Percentiles rank a stretch among this genome's conserved stretches.
Conservation (phyloP, 2,888 invertebrate species). For the Drosophila flavopinicola region DNA sequence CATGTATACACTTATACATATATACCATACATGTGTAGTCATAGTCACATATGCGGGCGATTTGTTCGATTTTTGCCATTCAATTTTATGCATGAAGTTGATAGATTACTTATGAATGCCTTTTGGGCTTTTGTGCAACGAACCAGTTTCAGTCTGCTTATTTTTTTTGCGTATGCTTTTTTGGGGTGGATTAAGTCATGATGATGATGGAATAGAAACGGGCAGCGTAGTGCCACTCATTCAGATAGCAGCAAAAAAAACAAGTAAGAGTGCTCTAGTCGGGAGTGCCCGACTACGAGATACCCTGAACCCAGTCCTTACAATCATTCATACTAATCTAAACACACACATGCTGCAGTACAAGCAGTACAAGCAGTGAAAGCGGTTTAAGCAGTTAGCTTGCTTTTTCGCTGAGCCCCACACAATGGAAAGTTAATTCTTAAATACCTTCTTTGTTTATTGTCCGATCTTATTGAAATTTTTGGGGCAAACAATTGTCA, state of each 20-base stretch:
- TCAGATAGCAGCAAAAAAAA: background rate
- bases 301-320: no score
- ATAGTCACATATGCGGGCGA: conserved; percentile 68
- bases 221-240: conserved; percentile 5
- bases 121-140: conserved; percentile 44
- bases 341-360: no score
- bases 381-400: no score
- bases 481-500: no score
- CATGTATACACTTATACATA: background rate
- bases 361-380: no score
- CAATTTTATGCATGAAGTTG: conserved; percentile 73
- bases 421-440: no score
- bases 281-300: no score
- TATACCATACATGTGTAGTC: conserved; percentile 12
- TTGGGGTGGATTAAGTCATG: conserved; percentile 34
- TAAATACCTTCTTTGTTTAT: no score
- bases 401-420: no score
- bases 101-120: conserved; percentile 72
- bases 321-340: no score
- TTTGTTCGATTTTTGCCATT: conserved; percentile 68
- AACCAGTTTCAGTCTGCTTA: conserved; percentile 28
- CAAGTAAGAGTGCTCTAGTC: no score
- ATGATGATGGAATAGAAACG: conserved; percentile 18
- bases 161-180: background rate
- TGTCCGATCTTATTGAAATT: no score